A percentile compares a stretch with the other conserved stretches of the same genome.
Evolutionary conservation across 2,113 vertebrate genomes (phyloP).

Genomic region (Microcebus murinus): DNA sequence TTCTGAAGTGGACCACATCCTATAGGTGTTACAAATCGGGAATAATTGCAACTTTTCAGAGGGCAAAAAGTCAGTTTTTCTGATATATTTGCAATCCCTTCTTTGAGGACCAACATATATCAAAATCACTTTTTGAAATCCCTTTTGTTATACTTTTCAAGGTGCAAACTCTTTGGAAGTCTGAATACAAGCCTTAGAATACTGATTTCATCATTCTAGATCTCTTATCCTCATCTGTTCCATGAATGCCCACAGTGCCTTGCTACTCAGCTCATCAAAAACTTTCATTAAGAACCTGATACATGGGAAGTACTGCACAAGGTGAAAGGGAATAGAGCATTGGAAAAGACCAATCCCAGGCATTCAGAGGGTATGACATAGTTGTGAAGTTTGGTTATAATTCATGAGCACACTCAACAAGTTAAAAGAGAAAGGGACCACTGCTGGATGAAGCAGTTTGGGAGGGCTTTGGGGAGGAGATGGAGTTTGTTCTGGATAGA

Average conservation of each 20-base stretch:
- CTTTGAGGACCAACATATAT: slow-evolving; percentile 9
- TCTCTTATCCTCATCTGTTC: not conserved
- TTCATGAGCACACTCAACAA: not conserved
- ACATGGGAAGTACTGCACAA: not conserved
- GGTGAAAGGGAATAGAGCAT: not conserved
- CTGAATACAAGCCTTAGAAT: not conserved
- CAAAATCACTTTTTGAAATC: not conserved
- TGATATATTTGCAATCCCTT: not conserved
- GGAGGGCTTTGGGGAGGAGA: not conserved
- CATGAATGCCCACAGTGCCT: not conserved
- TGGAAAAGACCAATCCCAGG: not conserved
- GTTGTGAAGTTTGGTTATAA: not conserved
- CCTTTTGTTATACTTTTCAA: not conserved
- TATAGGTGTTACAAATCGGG: not conserved
- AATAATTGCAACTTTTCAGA: not conserved
- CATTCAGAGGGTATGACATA: not conserved
- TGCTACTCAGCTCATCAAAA: slow-evolving; percentile 1
- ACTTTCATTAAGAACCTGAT: not conserved
- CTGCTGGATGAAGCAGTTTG: not conserved
- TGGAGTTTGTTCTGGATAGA: not conserved
- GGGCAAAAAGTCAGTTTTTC: not conserved
- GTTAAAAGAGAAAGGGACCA: not conserved
- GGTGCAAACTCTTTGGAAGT: not conserved
- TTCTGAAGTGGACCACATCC: slow-evolving; percentile 44
- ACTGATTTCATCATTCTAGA: not conserved